Percentiles rank a stretch among this genome's conserved stretches.
These are phyloP conservation scores for Hemiscyllium ocellatum DNA, from an alignment of 2,113 vertebrate species.

Conservation along the genomic window DNA sequence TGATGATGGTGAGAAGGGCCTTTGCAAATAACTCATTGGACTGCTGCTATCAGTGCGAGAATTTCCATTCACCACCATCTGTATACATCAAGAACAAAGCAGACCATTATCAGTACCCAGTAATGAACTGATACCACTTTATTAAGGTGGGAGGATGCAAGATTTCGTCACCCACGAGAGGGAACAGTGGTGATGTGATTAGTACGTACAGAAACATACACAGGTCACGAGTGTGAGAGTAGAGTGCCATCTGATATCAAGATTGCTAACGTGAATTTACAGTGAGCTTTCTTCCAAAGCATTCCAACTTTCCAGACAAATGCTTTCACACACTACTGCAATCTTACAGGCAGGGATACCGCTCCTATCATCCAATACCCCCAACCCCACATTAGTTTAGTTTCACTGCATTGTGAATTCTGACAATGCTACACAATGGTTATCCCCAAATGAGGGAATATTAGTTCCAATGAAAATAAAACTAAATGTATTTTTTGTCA, in stretches of 20 bases:
- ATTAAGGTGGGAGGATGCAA: conserved; percentile 21
- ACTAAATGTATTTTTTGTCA: background rate
- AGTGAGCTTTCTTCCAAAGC: background rate
- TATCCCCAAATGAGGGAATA: background rate
- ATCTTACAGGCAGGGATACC: background rate
- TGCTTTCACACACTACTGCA: background rate
- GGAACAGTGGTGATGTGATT: conserved; percentile 42
- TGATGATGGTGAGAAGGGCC: conserved; percentile 78
- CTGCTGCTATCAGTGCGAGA: conserved; percentile 60
- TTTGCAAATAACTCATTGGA: conserved; percentile 71
- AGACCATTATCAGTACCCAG: conserved; percentile 31
- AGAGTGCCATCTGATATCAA: background rate
- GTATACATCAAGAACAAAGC: conserved; percentile 65
- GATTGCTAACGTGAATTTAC: background rate
- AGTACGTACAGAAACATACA: conserved; percentile 45
- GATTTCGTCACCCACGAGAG: conserved; percentile 39
- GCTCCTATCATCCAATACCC: background rate
- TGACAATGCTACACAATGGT: background rate
- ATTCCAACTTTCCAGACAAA: conserved; percentile 21
- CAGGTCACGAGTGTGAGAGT: conserved; percentile 30
- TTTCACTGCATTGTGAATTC: background rate
- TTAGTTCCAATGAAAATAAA: conserved; percentile 18
- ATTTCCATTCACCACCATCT: conserved; percentile 84
- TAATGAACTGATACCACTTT: background rate
- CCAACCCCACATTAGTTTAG: background rate